These are phyloP conservation scores for Fabriciana adippe DNA, from an alignment of 2,888 invertebrate species.

Conservation along the genomic window DNA sequence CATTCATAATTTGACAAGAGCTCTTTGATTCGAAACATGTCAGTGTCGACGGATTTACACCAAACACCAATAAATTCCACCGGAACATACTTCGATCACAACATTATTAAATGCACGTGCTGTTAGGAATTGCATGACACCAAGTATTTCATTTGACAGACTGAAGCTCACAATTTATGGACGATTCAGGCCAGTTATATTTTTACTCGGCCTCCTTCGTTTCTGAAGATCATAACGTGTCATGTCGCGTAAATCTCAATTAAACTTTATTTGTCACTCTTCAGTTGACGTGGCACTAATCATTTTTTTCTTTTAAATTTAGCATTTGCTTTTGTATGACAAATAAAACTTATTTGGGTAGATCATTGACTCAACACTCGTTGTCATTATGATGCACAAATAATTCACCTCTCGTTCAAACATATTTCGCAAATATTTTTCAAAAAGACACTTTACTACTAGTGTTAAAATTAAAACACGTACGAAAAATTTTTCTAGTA, in stretches of 20 bases:
- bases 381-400: too few species aligned
- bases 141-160: neutral
- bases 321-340: too few species aligned
- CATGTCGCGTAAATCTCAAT: constrained; percentile 38
- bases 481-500: too few species aligned
- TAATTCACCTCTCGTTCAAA: too few species aligned
- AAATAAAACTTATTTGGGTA: too few species aligned
- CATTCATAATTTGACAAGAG: constrained; percentile 72
- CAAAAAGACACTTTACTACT: too few species aligned
- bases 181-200: constrained; percentile 14
- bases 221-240: constrained; percentile 25
- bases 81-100: constrained; percentile 69
- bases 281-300: constrained; percentile 19
- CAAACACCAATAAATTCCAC: constrained; percentile 63
- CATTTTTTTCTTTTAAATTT: constrained; percentile 2
- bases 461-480: too few species aligned
- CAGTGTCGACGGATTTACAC: constrained; percentile 54
- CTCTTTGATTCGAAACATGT: constrained; percentile 62
- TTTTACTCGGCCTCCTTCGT: constrained; percentile 19
- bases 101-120: constrained; percentile 71
- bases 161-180: constrained; percentile 43
- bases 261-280: constrained; percentile 30
- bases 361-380: too few species aligned
- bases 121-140: constrained; percentile 41
- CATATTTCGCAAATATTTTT: too few species aligned